phyloP scores from a whole-genome alignment of 2,113 vertebrate species.

The Madoqua kirkii region DNA sequence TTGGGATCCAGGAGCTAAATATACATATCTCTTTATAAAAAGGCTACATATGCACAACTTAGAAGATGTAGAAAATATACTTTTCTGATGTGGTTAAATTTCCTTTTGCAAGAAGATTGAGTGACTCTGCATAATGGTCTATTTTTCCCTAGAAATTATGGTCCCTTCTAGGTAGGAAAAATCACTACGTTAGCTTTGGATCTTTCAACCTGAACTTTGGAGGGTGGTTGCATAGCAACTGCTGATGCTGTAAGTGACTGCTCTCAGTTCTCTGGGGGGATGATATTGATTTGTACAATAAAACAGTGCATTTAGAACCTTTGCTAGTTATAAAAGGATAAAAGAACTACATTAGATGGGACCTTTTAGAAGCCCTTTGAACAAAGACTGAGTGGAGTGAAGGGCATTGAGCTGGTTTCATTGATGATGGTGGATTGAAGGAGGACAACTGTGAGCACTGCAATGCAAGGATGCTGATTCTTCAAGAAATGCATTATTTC shows the following conservation, averaged over 20 bases:
- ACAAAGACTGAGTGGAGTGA: background rate
- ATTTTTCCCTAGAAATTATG: background rate
- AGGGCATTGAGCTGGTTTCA: background rate
- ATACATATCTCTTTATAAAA: background rate
- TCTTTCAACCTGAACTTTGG: constrained; percentile 33
- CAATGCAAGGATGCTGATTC: background rate
- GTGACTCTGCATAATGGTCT: background rate
- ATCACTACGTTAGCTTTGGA: background rate
- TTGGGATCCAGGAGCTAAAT: constrained; percentile 7
- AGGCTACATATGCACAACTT: background rate
- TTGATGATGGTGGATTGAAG: background rate
- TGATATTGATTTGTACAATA: constrained; percentile 47
- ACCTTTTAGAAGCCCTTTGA: constrained; percentile 13
- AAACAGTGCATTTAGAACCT: constrained; percentile 11
- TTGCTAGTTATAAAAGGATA: constrained; percentile 1
- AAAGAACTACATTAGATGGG: background rate
- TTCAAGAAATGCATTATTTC: background rate
- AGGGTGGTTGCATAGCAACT: constrained; percentile 55
- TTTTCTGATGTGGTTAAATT: constrained; percentile 32
- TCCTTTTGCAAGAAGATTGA: constrained; percentile 10
- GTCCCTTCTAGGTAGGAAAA: constrained; percentile 44
- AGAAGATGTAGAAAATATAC: background rate
- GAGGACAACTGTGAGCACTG: background rate
- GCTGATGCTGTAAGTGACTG: constrained; percentile 38
- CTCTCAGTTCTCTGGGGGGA: constrained; percentile 30